A percentile compares a stretch with the other conserved stretches of the same genome.
Conservation (phyloP, 2,888 invertebrate genomes). For the Lamellibrachia satsuma region DNA sequence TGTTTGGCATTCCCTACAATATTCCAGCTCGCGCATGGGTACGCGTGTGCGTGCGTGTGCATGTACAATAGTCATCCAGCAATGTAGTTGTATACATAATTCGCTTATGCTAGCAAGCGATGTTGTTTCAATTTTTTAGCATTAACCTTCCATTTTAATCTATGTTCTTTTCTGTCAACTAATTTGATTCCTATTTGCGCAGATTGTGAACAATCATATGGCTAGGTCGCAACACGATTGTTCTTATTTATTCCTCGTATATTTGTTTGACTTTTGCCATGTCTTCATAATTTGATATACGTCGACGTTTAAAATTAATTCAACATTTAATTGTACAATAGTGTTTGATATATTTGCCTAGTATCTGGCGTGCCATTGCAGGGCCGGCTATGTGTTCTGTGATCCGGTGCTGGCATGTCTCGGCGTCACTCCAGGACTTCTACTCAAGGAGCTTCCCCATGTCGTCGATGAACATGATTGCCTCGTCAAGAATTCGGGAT, state of each 20-base stretch:
- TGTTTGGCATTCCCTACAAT: no score
- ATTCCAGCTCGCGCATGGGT: neutral
- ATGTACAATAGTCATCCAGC: neutral
- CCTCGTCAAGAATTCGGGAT: constrained; percentile 22
- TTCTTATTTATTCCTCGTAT: no score
- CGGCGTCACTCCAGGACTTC: constrained; percentile 39
- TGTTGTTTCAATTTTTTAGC: no score
- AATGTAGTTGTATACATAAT: neutral
- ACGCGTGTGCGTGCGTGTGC: neutral
- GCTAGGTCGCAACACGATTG: no score
- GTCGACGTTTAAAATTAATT: neutral
- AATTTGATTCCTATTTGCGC: no score
- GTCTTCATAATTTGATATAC: neutral
- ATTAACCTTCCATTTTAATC: no score
- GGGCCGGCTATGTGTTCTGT: constrained; percentile 43
- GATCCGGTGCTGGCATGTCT: constrained; percentile 44
- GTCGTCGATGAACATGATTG: constrained; percentile 35
- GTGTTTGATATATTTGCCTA: neutral
- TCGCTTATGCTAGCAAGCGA: no score
- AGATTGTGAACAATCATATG: no score
- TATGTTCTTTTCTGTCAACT: no score
- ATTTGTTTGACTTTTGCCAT: no score
- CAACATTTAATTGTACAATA: neutral
- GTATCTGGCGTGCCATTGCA: constrained; percentile 23
- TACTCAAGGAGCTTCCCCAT: constrained; percentile 40